These are phyloP conservation scores for Drosophila triauraria DNA, from an alignment of 1,140 invertebrate genomes.

Conservation along the genomic window DNA sequence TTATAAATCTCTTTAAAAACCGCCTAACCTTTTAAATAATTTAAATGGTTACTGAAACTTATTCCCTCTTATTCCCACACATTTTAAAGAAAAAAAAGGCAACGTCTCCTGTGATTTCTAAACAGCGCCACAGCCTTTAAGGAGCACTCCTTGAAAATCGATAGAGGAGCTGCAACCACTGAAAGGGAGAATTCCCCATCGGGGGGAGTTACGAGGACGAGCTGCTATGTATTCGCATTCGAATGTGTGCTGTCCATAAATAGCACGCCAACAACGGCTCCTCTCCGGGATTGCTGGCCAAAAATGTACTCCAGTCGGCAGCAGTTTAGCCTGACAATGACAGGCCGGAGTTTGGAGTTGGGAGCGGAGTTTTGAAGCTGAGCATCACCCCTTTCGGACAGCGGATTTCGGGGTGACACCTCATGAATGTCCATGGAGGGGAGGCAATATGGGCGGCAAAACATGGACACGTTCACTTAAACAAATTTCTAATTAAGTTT, in stretches of 20 bases:
- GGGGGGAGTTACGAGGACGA: conserved; percentile 40
- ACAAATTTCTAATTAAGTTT: too few relatives aligned
- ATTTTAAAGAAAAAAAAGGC: not conserved
- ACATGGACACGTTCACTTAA: conserved; percentile 22
- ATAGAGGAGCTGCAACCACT: conserved; percentile 23
- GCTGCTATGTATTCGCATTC: conserved; percentile 21
- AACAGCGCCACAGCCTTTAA: conserved; percentile 2
- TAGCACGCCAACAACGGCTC: conserved; percentile 49
- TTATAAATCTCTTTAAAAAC: too few relatives aligned
- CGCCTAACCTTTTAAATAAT: not conserved
- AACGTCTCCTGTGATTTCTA: not conserved
- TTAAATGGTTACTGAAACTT: not conserved
- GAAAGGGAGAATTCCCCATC: conserved; percentile 16
- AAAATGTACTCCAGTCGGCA: conserved; percentile 67
- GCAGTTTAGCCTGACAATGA: conserved; percentile 78
- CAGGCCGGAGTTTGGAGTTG: conserved; percentile 64
- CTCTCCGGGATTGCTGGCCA: conserved; percentile 37
- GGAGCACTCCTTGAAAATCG: conserved; percentile 37
- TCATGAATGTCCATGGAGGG: conserved; percentile 68
- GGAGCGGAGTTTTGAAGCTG: conserved; percentile 40
- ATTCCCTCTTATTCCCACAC: not conserved
- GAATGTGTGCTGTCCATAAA: conserved; percentile 57
- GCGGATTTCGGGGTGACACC: conserved; percentile 65
- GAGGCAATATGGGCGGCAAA: conserved; percentile 27
- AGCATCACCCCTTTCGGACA: conserved; percentile 22